Base-by-base conservation (phyloP, 2,113 vertebrate species). In the Catharus fuscescens region DNA sequence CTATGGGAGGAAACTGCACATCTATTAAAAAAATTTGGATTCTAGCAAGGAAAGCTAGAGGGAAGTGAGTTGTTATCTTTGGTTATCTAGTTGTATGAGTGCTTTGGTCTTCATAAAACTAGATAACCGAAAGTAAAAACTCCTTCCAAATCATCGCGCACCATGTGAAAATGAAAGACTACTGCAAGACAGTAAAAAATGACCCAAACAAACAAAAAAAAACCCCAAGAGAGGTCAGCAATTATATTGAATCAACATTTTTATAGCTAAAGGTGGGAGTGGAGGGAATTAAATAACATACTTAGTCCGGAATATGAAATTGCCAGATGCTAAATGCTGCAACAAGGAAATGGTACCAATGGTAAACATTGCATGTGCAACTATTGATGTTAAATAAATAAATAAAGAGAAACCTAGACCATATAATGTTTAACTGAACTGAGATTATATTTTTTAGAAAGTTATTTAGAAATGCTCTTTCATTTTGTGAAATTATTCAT, bases 121-220 rank as follows among this genome's bases (percentile, higher is more conserved):
- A 99, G 99, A 99, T 99, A 99, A 99, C 99, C 99, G 99, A 99
- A 99, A 99, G 99, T 99, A 99, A 99, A 99, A 99, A 99, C 99
- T 98, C 98, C 99, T 99, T 99, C 99, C 98, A 98, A 98, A 97
- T 99, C 99, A 96, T 98, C 99, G 96, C 96, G 97, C 96, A 98
- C 85, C 96, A 36, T 95, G 97, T 92, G 97, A 94, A 93, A 95
- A 94, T 84, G 91, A 97, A 90, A 97, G 80, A 88, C 96, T 95
- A n/a, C 96, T 81, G 84, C 96, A 74, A 97, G 78, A 96, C 88
- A 97, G 90, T 97, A 95, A 89, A 96, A 96, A 95, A 88, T 40
- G 31, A 9, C 32, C 16, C 16, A 72, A 72, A 61, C 24, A 81
- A 59, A 47, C 20, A 48, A 57, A 47, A 3, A 53, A 65, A 38